These are phyloP conservation scores for Gallinago jamesoni DNA, from an alignment of 2,113 vertebrate genomes.

Conservation along the genomic window DNA sequence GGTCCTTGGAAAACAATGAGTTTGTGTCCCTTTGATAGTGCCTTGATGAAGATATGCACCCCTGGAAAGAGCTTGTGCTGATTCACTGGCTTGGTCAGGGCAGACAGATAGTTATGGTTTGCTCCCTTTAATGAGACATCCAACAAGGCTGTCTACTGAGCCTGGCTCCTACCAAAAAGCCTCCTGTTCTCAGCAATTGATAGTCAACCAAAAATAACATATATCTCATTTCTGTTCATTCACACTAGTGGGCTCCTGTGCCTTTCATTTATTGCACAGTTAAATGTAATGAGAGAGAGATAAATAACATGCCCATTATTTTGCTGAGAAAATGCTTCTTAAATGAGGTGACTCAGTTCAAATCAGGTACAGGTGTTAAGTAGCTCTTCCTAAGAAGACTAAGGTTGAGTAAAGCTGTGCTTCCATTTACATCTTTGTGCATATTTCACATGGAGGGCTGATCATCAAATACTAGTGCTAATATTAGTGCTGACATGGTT, in stretches of 20 bases:
- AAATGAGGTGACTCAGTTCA: not conserved
- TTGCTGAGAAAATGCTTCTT: conserved; percentile 21
- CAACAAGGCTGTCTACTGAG: not conserved
- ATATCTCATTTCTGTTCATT: not conserved
- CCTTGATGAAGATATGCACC: not conserved
- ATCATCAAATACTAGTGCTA: not conserved
- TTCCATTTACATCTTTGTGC: not conserved
- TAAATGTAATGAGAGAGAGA: not conserved
- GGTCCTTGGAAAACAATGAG: not conserved
- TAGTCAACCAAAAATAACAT: not conserved
- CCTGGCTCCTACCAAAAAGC: not conserved
- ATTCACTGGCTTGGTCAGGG: not conserved
- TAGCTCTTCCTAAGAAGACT: not conserved
- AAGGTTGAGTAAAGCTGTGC: not conserved
- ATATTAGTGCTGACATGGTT: not conserved
- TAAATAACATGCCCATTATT: not conserved
- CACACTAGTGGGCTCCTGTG: not conserved
- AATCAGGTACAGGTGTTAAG: not conserved
- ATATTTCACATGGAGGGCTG: not conserved
- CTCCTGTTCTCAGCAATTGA: not conserved
- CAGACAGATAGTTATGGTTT: not conserved
- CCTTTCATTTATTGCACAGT: conserved; percentile 39
- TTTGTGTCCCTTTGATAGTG: not conserved
- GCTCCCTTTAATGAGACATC: not conserved
- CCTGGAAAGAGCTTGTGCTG: not conserved